Evolutionary conservation across 2,888 invertebrate species (phyloP), one percentile per base, ranked within the genome.

Genomic region (Myopa testacea): DNA sequence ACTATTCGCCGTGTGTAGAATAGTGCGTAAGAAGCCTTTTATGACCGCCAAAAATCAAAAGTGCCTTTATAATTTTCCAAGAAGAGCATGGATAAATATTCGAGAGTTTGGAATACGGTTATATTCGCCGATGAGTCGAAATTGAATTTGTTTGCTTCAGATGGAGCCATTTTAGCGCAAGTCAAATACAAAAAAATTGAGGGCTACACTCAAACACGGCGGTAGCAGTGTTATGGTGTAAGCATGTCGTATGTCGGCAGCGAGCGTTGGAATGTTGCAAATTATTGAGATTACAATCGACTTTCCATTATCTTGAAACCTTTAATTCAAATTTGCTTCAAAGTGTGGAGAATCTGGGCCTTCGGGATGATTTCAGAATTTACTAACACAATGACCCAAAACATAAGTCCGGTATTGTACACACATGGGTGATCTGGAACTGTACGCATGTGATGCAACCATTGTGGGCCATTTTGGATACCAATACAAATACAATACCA

Each of bases 161-260:
- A 81, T 40, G 78, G 76, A 26, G 69, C 60, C 12, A 34, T 72
- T 79, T 12, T 80, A 77, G 78, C 75, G 78, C n/a, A 77, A 80
- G 34, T 63, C 71, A 14, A 78, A 78, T 16, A 65, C 69, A 52
- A 52, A 78, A 60, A 78, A 80, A 37, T 72, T 79, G 38, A 76
- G 70, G 26, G 55, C 80, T 58, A 77, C 79, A 0, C 75, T 82
- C 1, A 82, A 81, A 55, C 71, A 81, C 70, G 78, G 80, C 70
- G 80, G 80, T 58, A 77, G 78, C 58, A 72, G 78, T 37, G 58
- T 78, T 16, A 80, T 80, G 73, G 81, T 80, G 34, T 81, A 77
- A 73, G 75, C 68, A 34, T 80, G 76, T n/a, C n/a, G n/a, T 76
- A 79, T 81, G 80, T 78, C 79, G 10, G 78, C 78, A n/a, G 71